Conservation (phyloP, 2,113 vertebrate genomes). For the Struthidea cinerea region DNA sequence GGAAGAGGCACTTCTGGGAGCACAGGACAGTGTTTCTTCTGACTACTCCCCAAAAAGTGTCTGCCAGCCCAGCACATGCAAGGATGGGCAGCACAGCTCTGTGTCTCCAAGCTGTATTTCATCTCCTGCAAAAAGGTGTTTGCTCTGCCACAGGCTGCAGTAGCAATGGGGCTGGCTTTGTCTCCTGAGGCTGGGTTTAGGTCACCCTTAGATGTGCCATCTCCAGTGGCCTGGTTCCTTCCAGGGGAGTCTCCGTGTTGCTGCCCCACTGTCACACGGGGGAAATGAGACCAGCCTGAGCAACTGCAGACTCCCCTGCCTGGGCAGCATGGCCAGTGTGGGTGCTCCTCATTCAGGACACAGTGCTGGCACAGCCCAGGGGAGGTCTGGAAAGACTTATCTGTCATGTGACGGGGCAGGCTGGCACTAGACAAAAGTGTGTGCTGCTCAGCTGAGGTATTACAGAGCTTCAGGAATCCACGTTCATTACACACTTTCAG, state of each 20-base stretch:
- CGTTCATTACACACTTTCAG: conserved; percentile 60
- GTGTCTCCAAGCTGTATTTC: neutral
- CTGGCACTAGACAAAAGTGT: neutral
- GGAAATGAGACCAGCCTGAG: neutral
- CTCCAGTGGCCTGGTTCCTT: neutral
- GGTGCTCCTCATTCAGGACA: neutral
- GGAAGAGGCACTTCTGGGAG: neutral
- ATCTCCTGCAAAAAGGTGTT: neutral
- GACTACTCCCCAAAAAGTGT: neutral
- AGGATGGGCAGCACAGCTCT: neutral
- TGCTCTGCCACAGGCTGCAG: neutral
- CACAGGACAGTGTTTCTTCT: neutral
- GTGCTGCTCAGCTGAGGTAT: conserved; percentile 57
- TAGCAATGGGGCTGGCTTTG: neutral
- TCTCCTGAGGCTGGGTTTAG: neutral
- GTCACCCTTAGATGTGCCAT: neutral
- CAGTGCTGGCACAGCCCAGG: neutral
- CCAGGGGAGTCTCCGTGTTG: fast-evolving
- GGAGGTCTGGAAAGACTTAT: conserved; percentile 71
- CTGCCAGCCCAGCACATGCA: neutral
- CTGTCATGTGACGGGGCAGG: neutral
- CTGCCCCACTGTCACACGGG: neutral
- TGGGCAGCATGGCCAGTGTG: neutral
- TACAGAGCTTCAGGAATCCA: conserved; percentile 28
- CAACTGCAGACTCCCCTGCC: neutral